phyloP scores from a whole-genome alignment of 2,888 invertebrate genomes.

The Thumatha senex region DNA sequence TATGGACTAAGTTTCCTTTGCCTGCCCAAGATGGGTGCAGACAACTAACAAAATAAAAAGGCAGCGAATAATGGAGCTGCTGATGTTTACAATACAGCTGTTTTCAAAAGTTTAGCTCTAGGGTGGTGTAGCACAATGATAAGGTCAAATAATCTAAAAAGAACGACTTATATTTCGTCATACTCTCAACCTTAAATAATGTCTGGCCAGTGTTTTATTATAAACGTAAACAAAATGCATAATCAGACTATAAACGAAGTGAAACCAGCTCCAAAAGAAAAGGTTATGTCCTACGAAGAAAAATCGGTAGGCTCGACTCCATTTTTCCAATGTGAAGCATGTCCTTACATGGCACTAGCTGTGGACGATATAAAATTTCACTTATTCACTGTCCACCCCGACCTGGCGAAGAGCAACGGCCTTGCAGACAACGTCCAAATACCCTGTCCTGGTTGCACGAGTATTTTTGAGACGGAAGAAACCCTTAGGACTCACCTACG shows the following conservation, averaged over 20 bases:
- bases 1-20: no score
- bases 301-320: conserved; percentile 76
- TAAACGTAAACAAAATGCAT: conserved; percentile 49
- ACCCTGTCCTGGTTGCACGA: conserved; percentile 87
- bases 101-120: conserved; percentile 8
- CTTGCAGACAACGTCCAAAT: conserved; percentile 80
- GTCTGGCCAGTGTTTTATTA: conserved; percentile 54
- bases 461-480: conserved; percentile 85
- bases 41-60: no score
- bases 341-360: conserved; percentile 80
- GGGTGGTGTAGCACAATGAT: background rate
- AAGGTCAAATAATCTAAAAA: background rate
- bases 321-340: conserved; percentile 82
- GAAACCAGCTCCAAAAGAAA: conserved; percentile 55
- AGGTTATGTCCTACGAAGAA: conserved; percentile 76
- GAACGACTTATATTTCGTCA: background rate
- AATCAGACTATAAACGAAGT: conserved; percentile 34
- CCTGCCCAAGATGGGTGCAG: no score
- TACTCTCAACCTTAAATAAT: conserved; percentile 26
- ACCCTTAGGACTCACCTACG: conserved; percentile 86
- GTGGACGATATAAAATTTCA: conserved; percentile 81
- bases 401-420: conserved; percentile 78
- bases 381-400: conserved; percentile 74
- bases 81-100: conserved; percentile 22
- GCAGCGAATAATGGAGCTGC: no score